These are phyloP conservation scores for Cantharis lateralis DNA, from an alignment of 2,888 invertebrate species.

Conservation along the genomic window DNA sequence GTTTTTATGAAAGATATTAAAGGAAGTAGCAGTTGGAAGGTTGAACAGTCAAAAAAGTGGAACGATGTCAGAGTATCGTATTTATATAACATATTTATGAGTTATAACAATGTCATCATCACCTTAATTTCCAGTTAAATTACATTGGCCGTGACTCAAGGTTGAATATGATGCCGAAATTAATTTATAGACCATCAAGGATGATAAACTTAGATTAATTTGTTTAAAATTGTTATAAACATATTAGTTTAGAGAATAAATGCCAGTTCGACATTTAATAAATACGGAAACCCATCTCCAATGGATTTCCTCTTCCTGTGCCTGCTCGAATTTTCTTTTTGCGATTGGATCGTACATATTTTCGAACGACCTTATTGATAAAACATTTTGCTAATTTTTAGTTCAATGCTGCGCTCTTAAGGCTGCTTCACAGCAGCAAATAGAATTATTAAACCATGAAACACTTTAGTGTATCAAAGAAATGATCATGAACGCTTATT, in stretches of 20 bases:
- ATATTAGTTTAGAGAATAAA: background rate
- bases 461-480: constrained; percentile 13
- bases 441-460: constrained; percentile 19
- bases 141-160: constrained; percentile 35
- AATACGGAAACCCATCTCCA: background rate
- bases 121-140: constrained; percentile 32
- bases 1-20: background rate
- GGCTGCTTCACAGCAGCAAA: constrained; percentile 15
- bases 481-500: constrained; percentile 13
- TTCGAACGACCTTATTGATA: constrained; percentile 17
- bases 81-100: background rate
- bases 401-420: constrained; percentile 18
- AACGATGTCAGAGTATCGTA: background rate
- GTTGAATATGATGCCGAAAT: constrained; percentile 32
- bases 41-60: background rate
- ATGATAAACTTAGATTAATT: constrained; percentile 4
- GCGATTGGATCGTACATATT: background rate
- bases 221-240: background rate
- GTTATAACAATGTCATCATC: constrained; percentile 25
- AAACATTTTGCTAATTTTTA: constrained; percentile 19
- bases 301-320: background rate
- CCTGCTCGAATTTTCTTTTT: background rate
- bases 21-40: background rate
- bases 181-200: constrained; percentile 31
- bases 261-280: background rate